These are phyloP conservation scores for Cephalotes varians DNA, from an alignment of 2,888 invertebrate species.

Conservation along the genomic window DNA sequence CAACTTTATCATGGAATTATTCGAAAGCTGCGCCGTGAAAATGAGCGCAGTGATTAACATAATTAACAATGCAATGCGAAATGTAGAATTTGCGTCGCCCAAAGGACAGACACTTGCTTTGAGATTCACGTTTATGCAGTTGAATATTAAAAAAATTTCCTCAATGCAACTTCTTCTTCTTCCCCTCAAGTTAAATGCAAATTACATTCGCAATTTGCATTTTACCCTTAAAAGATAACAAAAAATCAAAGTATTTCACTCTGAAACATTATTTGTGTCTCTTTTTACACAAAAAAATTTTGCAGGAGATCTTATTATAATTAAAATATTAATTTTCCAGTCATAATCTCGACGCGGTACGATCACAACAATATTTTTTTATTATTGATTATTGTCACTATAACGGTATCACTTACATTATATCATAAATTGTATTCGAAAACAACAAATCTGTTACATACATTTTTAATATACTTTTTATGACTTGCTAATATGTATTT, in stretches of 20 bases:
- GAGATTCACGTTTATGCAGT: conserved; percentile 26
- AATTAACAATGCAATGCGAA: conserved; percentile 36
- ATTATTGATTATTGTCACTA: background rate
- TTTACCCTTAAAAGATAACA: background rate
- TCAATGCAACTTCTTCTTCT: conserved; percentile 14
- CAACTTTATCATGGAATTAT: conserved; percentile 26
- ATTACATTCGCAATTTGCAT: conserved; percentile 22
- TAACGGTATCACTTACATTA: background rate
- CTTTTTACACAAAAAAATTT: background rate
- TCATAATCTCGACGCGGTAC: background rate
- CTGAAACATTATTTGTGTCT: background rate
- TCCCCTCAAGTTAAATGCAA: conserved; percentile 14
- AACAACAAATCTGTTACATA: background rate
- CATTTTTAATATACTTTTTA: background rate
- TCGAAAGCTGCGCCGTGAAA: conserved; percentile 8
- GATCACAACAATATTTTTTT: background rate
- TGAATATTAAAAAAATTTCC: conserved; percentile 37
- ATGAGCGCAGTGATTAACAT: conserved; percentile 41
- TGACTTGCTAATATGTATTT: conserved; percentile 4
- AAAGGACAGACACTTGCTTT: conserved; percentile 16
- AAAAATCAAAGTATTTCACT: conserved; percentile 21
- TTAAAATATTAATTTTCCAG: conserved; percentile 31
- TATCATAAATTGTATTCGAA: background rate
- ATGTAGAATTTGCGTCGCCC: conserved; percentile 10
- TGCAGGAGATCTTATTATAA: background rate